Evolutionary conservation across 2,113 vertebrate species (phyloP).

Genomic region (Pelvicachromis taeniatus): DNA sequence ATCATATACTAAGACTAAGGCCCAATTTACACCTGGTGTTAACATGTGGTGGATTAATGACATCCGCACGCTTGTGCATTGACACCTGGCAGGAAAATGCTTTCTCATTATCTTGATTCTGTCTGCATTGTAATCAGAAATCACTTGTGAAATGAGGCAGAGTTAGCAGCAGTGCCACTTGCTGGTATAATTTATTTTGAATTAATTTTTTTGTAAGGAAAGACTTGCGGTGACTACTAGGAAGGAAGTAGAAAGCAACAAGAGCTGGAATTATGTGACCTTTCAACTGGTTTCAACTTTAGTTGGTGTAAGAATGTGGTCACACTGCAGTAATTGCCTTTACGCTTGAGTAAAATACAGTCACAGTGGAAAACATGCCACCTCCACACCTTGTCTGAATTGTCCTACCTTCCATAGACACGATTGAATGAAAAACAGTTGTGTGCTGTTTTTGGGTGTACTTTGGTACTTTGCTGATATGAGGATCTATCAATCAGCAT

Average conservation of each 20-base stretch:
- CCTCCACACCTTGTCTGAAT: background rate
- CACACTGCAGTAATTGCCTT: background rate
- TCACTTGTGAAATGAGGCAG: background rate
- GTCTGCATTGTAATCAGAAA: background rate
- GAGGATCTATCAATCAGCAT: background rate
- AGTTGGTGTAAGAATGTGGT: background rate
- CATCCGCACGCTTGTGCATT: background rate
- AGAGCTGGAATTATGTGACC: background rate
- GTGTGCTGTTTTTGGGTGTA: background rate
- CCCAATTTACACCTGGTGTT: background rate
- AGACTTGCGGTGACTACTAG: background rate
- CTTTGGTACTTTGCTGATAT: background rate
- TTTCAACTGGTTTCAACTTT: background rate
- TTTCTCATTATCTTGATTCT: background rate
- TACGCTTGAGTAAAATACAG: background rate
- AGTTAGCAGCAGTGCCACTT: background rate
- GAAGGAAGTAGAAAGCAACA: background rate
- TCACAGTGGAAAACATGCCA: background rate
- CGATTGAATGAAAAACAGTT: background rate
- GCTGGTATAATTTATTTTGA: background rate
- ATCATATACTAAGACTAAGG: background rate
- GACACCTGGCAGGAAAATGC: background rate
- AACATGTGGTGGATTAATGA: background rate
- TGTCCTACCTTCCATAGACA: background rate
- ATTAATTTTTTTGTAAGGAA: background rate